Evolutionary conservation across 2,113 vertebrate species (phyloP).

Genomic region (Mugil cephalus): DNA sequence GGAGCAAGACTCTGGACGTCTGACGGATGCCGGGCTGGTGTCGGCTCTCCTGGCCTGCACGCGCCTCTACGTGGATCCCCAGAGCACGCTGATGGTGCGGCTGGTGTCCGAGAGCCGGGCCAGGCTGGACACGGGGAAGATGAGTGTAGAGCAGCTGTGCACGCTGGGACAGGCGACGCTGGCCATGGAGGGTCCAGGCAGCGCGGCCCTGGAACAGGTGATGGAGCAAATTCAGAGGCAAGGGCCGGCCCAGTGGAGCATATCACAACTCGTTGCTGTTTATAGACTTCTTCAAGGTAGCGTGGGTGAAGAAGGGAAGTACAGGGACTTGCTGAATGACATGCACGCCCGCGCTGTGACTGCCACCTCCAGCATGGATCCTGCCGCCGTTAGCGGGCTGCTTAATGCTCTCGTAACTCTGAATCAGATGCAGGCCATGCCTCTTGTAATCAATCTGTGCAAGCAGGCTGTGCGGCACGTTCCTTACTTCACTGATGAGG

Average conservation of each 20-base stretch:
- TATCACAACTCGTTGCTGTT: slow-evolving; percentile 79
- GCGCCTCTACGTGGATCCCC: slow-evolving; percentile 83
- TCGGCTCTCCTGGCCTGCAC: slow-evolving; percentile 86
- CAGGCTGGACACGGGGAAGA: slow-evolving; percentile 77
- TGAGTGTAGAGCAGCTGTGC: slow-evolving; percentile 84
- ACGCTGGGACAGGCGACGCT: slow-evolving; percentile 85
- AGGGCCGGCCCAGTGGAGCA: slow-evolving; percentile 78
- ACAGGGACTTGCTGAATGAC: slow-evolving; percentile 84
- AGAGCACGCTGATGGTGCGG: slow-evolving; percentile 81
- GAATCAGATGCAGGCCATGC: slow-evolving; percentile 82
- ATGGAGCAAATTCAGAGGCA: slow-evolving; percentile 80
- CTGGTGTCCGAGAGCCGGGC: slow-evolving; percentile 86
- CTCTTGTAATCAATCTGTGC: slow-evolving; percentile 88
- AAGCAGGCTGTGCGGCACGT: slow-evolving; percentile 85
- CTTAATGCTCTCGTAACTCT: slow-evolving; percentile 86
- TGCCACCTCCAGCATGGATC: slow-evolving; percentile 75
- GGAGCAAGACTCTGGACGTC: slow-evolving; percentile 79
- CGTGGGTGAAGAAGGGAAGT: slow-evolving; percentile 59
- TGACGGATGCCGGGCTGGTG: slow-evolving; percentile 84
- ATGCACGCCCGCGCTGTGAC: slow-evolving; percentile 82
- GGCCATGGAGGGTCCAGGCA: slow-evolving; percentile 75
- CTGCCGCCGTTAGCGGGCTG: slow-evolving; percentile 78
- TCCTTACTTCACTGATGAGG: slow-evolving; percentile 83
- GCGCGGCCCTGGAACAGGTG: slow-evolving; percentile 75
- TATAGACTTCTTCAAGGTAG: slow-evolving; percentile 85